Percentiles rank a stretch among this genome's conserved stretches.
Conservation (phyloP, 2,888 invertebrate genomes). For the Agrochola litura region DNA sequence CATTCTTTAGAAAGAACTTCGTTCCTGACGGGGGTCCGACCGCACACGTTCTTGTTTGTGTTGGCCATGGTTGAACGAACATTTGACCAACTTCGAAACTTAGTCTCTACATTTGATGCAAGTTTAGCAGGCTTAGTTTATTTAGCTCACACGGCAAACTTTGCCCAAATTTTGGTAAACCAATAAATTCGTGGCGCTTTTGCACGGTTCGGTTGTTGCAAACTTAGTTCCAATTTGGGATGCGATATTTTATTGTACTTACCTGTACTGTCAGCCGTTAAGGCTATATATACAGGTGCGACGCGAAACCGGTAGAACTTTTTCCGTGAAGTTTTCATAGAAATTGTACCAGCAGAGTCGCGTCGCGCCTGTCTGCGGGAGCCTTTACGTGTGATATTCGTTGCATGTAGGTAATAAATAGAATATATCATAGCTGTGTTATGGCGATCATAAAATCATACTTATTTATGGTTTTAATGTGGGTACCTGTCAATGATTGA, state of each 20-base stretch:
- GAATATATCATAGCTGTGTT: not conserved
- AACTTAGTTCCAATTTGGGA: constrained; percentile 17
- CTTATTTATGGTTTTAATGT: constrained; percentile 15
- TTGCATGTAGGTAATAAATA: not conserved
- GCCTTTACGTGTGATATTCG: not conserved
- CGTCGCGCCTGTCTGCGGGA: no score
- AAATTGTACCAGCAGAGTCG: no score
- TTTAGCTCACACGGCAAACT: constrained; percentile 29
- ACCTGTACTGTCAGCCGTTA: not conserved
- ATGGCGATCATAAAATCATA: constrained; percentile 18
- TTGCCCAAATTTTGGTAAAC: constrained; percentile 13
- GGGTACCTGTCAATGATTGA: not conserved
- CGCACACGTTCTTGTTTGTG: no score
- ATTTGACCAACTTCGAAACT: constrained; percentile 24
- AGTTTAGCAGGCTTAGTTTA: constrained; percentile 28
- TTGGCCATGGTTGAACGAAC: constrained; percentile 10
- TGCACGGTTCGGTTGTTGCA: not conserved
- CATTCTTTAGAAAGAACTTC: no score
- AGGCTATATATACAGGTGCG: no score
- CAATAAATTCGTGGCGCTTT: constrained; percentile 21
- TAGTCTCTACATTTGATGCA: constrained; percentile 10
- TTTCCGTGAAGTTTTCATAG: no score
- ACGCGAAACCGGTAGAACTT: no score
- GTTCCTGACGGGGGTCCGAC: no score
- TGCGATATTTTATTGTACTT: constrained; percentile 3